Percentiles rank a stretch among this genome's conserved stretches.
phyloP scores from a whole-genome alignment of 2,888 invertebrate species.

The Anagyrus pseudococci region DNA sequence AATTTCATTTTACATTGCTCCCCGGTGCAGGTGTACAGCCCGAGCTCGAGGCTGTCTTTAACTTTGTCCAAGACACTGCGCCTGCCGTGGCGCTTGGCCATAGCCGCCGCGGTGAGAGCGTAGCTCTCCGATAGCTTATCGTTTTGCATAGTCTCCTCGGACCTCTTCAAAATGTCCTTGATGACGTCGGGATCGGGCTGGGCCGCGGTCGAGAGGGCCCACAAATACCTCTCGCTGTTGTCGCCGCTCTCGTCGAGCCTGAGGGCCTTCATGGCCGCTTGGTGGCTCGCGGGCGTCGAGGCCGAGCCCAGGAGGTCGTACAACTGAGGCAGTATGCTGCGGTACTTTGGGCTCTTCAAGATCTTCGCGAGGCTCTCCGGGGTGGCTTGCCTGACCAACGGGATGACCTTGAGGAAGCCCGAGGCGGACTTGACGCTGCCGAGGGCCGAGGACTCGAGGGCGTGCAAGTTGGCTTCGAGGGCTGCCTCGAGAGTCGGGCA shows the following conservation, averaged over 20 bases:
- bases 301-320: constrained; percentile 75
- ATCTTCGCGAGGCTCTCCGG: constrained; percentile 68
- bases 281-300: constrained; percentile 73
- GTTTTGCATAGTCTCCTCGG: constrained; percentile 64
- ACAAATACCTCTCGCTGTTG: constrained; percentile 75
- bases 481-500: constrained; percentile 64
- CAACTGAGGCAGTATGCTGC: constrained; percentile 69
- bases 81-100: constrained; percentile 61
- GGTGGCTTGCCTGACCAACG: constrained; percentile 67
- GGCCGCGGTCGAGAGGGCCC: constrained; percentile 74
- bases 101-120: constrained; percentile 70
- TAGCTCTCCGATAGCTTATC: constrained; percentile 73
- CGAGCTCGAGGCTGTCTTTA: constrained; percentile 54
- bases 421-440: constrained; percentile 72
- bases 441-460: constrained; percentile 66
- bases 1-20: constrained; percentile 68
- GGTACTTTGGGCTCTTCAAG: constrained; percentile 67
- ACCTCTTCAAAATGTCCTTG: constrained; percentile 62
- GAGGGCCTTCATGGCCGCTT: constrained; percentile 72
- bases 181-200: constrained; percentile 68
- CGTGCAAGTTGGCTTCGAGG: constrained; percentile 65
- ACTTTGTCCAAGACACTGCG: constrained; percentile 49
- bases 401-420: constrained; percentile 70
- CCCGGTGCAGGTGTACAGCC: constrained; percentile 65
- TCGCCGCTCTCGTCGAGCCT: constrained; percentile 66